These are phyloP conservation scores for Castor canadensis DNA, from an alignment of 2,113 vertebrate genomes.

Conservation along the genomic window DNA sequence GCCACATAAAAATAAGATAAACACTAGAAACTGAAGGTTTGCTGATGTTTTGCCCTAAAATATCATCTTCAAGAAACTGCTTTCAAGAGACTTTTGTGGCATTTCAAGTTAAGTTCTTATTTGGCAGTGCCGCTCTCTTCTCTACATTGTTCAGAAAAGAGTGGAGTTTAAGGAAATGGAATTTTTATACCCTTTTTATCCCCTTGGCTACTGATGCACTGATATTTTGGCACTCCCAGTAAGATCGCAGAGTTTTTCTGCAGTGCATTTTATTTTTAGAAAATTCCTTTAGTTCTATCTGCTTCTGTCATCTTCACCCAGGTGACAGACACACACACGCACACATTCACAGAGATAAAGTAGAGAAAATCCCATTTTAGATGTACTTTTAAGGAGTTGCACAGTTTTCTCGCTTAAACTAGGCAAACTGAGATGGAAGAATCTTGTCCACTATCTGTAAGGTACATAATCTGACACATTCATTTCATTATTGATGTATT, in stretches of 20 bases:
- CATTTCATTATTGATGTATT: background rate
- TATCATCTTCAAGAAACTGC: conserved; percentile 40
- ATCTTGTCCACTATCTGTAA: background rate
- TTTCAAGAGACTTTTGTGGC: conserved; percentile 53
- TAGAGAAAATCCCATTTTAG: conserved; percentile 32
- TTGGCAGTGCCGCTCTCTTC: conserved; percentile 43
- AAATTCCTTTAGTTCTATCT: conserved; percentile 73
- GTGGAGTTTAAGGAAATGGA: conserved; percentile 75
- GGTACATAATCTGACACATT: background rate
- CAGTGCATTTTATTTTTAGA: conserved; percentile 78
- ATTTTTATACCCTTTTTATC: conserved; percentile 77
- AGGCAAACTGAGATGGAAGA: conserved; percentile 23
- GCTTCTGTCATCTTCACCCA: conserved; percentile 72
- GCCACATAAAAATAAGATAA: conserved; percentile 17
- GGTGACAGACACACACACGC: conserved; percentile 66
- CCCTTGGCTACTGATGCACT: conserved; percentile 70
- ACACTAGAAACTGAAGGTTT: conserved; percentile 17
- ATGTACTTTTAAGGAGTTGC: conserved; percentile 18
- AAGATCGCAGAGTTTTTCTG: conserved; percentile 65
- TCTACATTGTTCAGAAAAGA: conserved; percentile 69
- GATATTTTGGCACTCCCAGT: conserved; percentile 74
- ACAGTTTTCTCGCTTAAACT: background rate
- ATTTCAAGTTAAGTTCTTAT: conserved; percentile 68
- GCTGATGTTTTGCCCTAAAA: conserved; percentile 56
- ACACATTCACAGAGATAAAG: background rate